Evolutionary conservation across 2,888 invertebrate species (phyloP), one percentile per base, ranked within the genome.

Genomic region (Lysandra bellargus): DNA sequence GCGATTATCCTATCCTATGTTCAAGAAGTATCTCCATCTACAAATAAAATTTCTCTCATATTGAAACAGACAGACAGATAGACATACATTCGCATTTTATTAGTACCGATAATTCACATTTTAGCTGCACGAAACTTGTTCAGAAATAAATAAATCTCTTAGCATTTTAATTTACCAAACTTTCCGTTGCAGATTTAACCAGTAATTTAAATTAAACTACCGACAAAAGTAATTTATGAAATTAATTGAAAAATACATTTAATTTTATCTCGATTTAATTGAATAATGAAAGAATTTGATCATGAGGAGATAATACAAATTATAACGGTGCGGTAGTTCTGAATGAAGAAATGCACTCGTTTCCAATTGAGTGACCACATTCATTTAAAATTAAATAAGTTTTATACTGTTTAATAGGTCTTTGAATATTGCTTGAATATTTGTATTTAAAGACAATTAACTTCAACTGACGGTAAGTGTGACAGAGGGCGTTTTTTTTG

Each of bases 211-310:
- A 69, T 69, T 69, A 17, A 69, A 69, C 69, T 37, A 6, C 69
- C 69, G 69, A 69, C 69, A 69, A 69, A 33, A 69, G 33, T 69
- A 69, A 69, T 69, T 69, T 69, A 69, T 69, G 33, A 37, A 37
- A 69, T 37, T 69, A 69, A 69, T 69, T 69, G 69, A 37, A 69
- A 64, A 30, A 69, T 37, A 69, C 69, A 69, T 69, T 69, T 37
- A 33, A 69, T 69, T 69, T 33, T 33, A 69, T 69, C 69, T 37
- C 33, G 69, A 69, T 37, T 33, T 69, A 69, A 69, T 69, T 69
- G 69, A 69, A 69, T 37, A 69, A 69, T 69, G 30, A 37, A 69
- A 69, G 33, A 37, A 69, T 37, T 69, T 69, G 69, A 69, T 69
- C 69, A 69, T 33, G 33, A 69, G 14, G 69, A 69, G 17, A 69